Conservation (phyloP, 2,113 vertebrate species). For the Mobula birostris region DNA sequence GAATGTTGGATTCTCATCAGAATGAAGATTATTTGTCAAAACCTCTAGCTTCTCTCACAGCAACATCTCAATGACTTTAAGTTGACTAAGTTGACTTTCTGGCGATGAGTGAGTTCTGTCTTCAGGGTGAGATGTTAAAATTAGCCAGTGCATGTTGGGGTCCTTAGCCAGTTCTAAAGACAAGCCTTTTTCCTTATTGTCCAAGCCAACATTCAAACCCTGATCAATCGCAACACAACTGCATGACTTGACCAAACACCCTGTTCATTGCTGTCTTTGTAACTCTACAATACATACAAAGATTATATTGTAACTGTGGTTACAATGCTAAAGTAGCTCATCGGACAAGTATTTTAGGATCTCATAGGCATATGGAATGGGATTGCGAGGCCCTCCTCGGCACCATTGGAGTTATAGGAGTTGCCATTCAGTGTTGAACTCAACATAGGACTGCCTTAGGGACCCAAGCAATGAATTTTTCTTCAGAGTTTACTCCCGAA, state of each 20-base stretch:
- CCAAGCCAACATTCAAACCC: background rate
- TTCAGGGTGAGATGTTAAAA: background rate
- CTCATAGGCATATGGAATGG: background rate
- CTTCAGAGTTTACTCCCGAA: no score
- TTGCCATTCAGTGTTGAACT: no score
- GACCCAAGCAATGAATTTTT: no score
- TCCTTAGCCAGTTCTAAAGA: background rate
- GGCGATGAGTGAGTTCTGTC: background rate
- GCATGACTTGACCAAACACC: background rate
- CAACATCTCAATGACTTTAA: background rate
- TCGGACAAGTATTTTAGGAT: background rate
- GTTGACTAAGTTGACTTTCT: background rate
- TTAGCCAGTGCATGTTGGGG: background rate
- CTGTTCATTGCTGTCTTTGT: background rate
- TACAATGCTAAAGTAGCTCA: background rate
- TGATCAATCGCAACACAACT: background rate
- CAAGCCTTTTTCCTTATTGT: background rate
- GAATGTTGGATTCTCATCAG: background rate
- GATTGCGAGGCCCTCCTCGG: no score
- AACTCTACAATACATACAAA: background rate
- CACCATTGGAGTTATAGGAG: no score
- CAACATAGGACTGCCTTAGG: no score
- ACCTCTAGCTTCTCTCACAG: background rate
- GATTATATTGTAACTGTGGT: background rate
- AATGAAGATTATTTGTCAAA: background rate